These are phyloP conservation scores for Calyptommatus sinebrachiatus DNA, from an alignment of 2,113 vertebrate species.

Conservation along the genomic window DNA sequence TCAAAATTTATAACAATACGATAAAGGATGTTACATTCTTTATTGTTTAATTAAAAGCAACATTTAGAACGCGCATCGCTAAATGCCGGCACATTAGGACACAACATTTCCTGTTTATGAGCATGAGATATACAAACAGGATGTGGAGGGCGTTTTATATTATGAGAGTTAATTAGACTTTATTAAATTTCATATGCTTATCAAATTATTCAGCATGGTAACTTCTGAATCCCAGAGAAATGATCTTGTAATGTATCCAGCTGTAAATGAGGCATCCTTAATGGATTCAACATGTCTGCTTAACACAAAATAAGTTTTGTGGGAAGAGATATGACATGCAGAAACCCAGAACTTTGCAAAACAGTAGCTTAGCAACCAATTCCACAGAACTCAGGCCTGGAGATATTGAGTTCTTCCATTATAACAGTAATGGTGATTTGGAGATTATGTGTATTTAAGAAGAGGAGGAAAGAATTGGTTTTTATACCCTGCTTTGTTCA, in stretches of 20 bases:
- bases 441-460: neutral
- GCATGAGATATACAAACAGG: conserved; percentile 47
- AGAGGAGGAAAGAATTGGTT: too few relatives aligned
- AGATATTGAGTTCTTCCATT: neutral
- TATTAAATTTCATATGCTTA: conserved; percentile 65
- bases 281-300: conserved; percentile 8
- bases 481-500: too few relatives aligned
- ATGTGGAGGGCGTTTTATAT: conserved; percentile 54
- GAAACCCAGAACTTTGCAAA: neutral
- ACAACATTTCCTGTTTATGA: conserved; percentile 62
- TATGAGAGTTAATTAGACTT: conserved; percentile 67
- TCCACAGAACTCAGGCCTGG: neutral
- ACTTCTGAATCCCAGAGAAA: conserved; percentile 45
- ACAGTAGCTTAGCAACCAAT: neutral
- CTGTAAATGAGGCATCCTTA: neutral
- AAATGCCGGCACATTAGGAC: conserved; percentile 64
- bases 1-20: conserved; percentile 77
- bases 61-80: conserved; percentile 68
- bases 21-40: conserved; percentile 71
- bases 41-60: conserved; percentile 85
- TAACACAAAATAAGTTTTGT: neutral
- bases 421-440: neutral
- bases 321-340: neutral
- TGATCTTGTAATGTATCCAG: neutral
- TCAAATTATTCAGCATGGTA: conserved; percentile 57